A percentile compares a stretch with the other conserved stretches of the same genome.
Conservation (phyloP, 2,113 vertebrate species). For the Corynorhinus townsendii region DNA sequence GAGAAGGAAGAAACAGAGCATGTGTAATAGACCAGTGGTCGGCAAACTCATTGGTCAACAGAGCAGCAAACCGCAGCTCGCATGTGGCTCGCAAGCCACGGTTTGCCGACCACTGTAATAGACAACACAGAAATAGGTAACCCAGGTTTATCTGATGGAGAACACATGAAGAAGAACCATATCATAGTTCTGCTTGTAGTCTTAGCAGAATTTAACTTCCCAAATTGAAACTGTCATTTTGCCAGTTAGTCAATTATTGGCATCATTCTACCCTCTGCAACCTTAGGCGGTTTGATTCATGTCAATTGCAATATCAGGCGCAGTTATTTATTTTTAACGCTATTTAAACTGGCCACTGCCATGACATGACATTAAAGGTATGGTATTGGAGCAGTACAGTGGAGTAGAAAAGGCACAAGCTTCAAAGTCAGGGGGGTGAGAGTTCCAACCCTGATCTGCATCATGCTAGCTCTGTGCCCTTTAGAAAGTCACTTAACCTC, state of each 20-base stretch:
- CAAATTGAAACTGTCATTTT: neutral
- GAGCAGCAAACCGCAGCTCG: no score
- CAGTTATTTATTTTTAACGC: neutral
- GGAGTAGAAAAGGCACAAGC: neutral
- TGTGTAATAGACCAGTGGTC: neutral
- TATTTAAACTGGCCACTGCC: neutral
- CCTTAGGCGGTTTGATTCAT: neutral
- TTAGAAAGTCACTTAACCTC: neutral
- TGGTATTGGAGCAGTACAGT: neutral
- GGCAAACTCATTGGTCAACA: no score
- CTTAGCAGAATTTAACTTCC: neutral
- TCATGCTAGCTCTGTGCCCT: neutral
- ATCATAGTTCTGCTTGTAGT: neutral
- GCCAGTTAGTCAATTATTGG: neutral
- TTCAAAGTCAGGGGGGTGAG: neutral
- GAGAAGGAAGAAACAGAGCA: neutral
- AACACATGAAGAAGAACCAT: neutral
- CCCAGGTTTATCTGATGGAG: neutral
- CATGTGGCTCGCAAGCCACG: no score
- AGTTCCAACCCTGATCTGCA: neutral
- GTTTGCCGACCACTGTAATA: neutral
- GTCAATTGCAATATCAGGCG: neutral
- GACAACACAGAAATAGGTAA: neutral
- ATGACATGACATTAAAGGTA: neutral
- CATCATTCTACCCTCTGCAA: neutral